A percentile compares a stretch with the other conserved stretches of the same genome.
These are phyloP conservation scores for Lagopus muta DNA, from an alignment of 2,113 vertebrate species.

Conservation along the genomic window DNA sequence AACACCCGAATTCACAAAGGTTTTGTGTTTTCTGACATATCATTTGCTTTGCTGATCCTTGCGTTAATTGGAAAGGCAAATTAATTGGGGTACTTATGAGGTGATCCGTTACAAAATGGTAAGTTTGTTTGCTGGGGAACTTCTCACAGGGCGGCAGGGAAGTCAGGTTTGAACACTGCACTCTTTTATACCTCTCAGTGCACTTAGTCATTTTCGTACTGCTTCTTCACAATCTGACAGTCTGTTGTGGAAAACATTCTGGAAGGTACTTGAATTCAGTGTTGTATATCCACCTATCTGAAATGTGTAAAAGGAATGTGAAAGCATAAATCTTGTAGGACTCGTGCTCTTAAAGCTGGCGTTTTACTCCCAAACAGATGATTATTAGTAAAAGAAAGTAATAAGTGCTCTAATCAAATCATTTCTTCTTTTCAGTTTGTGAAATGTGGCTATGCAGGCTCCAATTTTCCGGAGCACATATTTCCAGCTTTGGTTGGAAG, in stretches of 20 bases:
- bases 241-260: background rate
- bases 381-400: background rate
- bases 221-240: background rate
- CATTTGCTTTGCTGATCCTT: background rate
- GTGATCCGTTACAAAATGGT: background rate
- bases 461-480: constrained; percentile 99
- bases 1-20: background rate
- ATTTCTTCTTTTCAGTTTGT: constrained; percentile 88
- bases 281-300: background rate
- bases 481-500: constrained; percentile 98
- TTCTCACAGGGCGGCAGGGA: background rate
- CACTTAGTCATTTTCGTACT: background rate
- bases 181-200: background rate
- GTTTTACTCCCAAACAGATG: background rate
- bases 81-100: background rate
- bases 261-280: background rate
- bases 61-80: background rate
- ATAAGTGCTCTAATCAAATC: background rate
- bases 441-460: constrained; percentile 98
- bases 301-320: background rate
- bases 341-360: background rate
- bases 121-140: background rate
- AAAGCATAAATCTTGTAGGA: background rate
- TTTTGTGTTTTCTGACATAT: background rate
- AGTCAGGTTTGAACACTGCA: background rate